A percentile compares a stretch with the other conserved stretches of the same genome.
phyloP scores from a whole-genome alignment of 1,140 invertebrate genomes.

The Musca vetustissima region DNA sequence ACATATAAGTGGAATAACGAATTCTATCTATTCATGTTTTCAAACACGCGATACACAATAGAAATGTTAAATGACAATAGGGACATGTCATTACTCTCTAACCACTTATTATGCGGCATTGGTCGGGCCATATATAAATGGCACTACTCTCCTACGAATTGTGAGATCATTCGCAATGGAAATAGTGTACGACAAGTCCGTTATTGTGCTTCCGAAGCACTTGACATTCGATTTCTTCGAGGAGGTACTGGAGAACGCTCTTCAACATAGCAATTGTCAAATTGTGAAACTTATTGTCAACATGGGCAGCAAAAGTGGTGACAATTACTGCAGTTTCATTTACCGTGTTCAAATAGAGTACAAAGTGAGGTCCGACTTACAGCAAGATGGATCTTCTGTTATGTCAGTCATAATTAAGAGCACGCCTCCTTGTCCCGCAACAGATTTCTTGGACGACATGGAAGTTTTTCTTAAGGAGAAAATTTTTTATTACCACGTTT shows the following conservation, averaged over 20 bases:
- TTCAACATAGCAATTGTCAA: conserved; percentile 32
- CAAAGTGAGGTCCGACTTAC: conserved; percentile 28
- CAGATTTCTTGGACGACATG: conserved; percentile 45
- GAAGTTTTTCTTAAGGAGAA: conserved; percentile 49
- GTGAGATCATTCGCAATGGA: conserved; percentile 23
- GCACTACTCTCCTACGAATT: too few species aligned
- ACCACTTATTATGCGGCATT: too few species aligned
- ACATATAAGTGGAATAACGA: too few species aligned
- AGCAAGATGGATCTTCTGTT: conserved; percentile 15
- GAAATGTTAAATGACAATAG: too few species aligned
- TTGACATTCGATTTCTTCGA: conserved; percentile 42
- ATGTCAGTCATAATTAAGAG: conserved; percentile 47
- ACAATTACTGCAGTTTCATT: conserved; percentile 50
- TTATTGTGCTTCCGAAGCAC: conserved; percentile 36
- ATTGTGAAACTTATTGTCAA: conserved; percentile 31
- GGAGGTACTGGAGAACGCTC: conserved; percentile 43
- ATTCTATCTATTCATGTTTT: too few species aligned
- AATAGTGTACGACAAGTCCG: conserved; percentile 39
- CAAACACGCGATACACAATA: too few species aligned
- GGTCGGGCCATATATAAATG: too few species aligned
- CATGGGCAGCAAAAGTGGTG: conserved; percentile 47
- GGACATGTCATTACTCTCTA: too few species aligned
- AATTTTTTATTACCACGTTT: conserved; percentile 42
- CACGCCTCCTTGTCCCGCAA: conserved; percentile 42
- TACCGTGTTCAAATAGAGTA: conserved; percentile 39